Evolutionary conservation across 2,888 invertebrate genomes (phyloP).

Genomic region (Drosophila dives): DNA sequence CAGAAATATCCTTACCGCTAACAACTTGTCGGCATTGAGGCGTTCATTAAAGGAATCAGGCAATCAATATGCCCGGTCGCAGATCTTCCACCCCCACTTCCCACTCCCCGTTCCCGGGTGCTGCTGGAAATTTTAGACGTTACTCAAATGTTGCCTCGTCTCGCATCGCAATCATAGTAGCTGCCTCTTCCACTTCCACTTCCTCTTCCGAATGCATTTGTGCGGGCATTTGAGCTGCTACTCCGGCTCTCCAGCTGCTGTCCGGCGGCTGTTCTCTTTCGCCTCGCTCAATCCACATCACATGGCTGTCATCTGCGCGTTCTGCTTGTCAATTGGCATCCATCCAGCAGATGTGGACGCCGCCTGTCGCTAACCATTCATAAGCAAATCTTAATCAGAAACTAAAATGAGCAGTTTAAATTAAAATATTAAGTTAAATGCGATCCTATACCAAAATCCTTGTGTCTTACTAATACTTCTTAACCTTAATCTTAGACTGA

Average conservation of each 20-base stretch:
- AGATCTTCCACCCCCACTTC: background rate
- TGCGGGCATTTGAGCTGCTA: slow-evolving; percentile 29
- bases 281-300: background rate
- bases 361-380: background rate
- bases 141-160: slow-evolving; percentile 28
- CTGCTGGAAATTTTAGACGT: slow-evolving; percentile 45
- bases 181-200: slow-evolving; percentile 38
- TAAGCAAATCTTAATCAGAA: background rate
- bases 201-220: slow-evolving; percentile 60
- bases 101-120: background rate
- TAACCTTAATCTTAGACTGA: background rate
- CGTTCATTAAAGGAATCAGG: slow-evolving; percentile 71
- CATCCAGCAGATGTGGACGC: slow-evolving; percentile 35
- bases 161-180: slow-evolving; percentile 10
- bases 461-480: background rate
- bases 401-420: background rate
- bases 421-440: background rate
- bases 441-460: background rate
- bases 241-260: background rate
- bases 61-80: slow-evolving; percentile 48
- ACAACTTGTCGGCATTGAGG: slow-evolving; percentile 66
- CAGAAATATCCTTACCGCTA: slow-evolving; percentile 41
- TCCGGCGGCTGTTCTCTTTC: background rate
- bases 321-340: slow-evolving; percentile 41
- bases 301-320: slow-evolving; percentile 23